Conservation (phyloP, 2,888 invertebrate species). For the Priocnemis perturbator region DNA sequence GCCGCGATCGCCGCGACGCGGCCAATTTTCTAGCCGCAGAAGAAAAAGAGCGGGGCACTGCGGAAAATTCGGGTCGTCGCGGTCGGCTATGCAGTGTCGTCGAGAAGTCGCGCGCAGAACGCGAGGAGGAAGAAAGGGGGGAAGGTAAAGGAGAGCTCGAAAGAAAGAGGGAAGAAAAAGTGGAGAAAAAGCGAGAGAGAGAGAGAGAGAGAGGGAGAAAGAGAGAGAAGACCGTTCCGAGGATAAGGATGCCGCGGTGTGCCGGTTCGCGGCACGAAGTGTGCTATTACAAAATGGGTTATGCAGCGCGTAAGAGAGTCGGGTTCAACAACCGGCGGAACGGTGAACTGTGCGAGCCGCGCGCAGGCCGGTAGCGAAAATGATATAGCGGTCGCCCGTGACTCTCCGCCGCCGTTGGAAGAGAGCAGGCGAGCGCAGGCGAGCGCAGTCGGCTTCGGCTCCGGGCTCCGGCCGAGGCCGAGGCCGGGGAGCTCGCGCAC, state of each 20-base stretch:
- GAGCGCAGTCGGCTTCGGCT: not conserved
- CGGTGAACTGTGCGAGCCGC: conserved; percentile 59
- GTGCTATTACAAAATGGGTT: conserved; percentile 75
- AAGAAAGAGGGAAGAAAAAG: conserved; percentile 17
- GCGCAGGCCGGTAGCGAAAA: conserved; percentile 67
- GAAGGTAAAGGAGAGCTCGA: conserved; percentile 13
- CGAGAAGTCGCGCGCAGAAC: not conserved
- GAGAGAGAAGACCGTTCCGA: conserved; percentile 3
- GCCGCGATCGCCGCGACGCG: not conserved
- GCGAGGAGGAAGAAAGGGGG: conserved; percentile 11
- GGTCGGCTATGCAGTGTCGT: not conserved
- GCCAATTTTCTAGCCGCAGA: not conserved
- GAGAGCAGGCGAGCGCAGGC: not conserved
- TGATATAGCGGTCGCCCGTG: conserved; percentile 67
- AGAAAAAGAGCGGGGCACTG: conserved; percentile 2
- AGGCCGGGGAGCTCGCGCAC: not conserved
- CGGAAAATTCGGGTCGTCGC: conserved; percentile 15
- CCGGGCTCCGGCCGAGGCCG: conserved; percentile 11
- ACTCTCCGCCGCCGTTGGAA: conserved; percentile 47
- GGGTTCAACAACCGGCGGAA: conserved; percentile 71
- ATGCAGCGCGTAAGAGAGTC: conserved; percentile 72
- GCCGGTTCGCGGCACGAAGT: conserved; percentile 70
- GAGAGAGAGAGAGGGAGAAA: no score
- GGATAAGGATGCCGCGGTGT: conserved; percentile 67
- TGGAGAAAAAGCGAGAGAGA: conserved; percentile 15